A percentile compares a stretch with the other conserved stretches of the same genome.
These are phyloP conservation scores for Liposcelis brunnea DNA, from an alignment of 2,888 invertebrate genomes.

Conservation along the genomic window DNA sequence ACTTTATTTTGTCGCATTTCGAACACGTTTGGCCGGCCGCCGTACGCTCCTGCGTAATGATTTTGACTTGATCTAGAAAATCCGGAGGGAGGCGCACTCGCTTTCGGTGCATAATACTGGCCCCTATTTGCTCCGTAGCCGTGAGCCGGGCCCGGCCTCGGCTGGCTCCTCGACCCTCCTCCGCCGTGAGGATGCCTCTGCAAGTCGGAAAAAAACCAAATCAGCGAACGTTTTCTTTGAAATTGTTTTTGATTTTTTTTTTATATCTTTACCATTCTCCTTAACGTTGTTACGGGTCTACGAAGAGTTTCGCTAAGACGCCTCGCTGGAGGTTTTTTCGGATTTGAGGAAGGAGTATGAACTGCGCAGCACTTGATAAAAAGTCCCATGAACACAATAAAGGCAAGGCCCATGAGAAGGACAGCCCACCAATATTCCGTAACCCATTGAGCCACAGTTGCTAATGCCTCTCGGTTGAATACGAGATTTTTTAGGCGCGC, in stretches of 20 bases:
- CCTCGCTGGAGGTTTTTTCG: conserved; percentile 88
- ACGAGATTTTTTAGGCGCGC: conserved; percentile 90
- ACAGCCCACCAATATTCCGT: conserved; percentile 94
- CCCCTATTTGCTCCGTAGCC: conserved; percentile 55
- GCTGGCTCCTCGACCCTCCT: conserved; percentile 21
- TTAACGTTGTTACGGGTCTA: conserved; percentile 76
- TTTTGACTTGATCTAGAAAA: conserved; percentile 35
- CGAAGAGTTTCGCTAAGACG: conserved; percentile 82
- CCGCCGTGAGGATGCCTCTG: conserved; percentile 32
- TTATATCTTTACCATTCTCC: conserved; percentile 52
- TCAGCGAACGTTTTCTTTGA: not conserved
- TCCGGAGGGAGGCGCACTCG: conserved; percentile 28
- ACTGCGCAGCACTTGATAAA: conserved; percentile 99
- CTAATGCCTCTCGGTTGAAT: conserved; percentile 75
- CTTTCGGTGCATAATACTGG: conserved; percentile 52
- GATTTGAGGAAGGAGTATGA: conserved; percentile 97
- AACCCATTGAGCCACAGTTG: conserved; percentile 82
- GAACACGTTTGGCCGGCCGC: conserved; percentile 38
- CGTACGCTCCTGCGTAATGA: conserved; percentile 56
- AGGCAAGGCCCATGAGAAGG: conserved; percentile 73
- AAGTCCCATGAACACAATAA: conserved; percentile 89
- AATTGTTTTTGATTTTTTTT: not conserved
- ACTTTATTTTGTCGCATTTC: conserved; percentile 57
- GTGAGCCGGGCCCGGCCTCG: conserved; percentile 39
- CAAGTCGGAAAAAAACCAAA: conserved; percentile 9